Percentiles rank a stretch among this genome's conserved stretches.
phyloP scores from a whole-genome alignment of 2,888 invertebrate genomes.

The Tenthredo distinguenda region DNA sequence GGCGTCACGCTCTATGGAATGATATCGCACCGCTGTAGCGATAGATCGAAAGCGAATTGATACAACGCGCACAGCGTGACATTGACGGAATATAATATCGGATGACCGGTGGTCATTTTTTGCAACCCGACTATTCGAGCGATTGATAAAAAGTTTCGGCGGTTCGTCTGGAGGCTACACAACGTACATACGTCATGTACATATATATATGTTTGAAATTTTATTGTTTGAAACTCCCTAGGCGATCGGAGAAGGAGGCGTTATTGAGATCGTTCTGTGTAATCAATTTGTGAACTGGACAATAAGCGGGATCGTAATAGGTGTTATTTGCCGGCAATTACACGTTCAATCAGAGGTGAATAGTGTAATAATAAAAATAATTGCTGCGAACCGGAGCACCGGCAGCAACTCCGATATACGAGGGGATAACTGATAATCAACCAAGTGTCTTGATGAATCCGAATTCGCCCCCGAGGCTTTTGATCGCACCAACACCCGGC shows the following conservation, averaged over 20 bases:
- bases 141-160: not conserved
- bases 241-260: not conserved
- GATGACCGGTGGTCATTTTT: not conserved
- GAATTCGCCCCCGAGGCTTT: not conserved
- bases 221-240: not conserved
- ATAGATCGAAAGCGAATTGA: slow-evolving; percentile 19
- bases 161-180: not conserved
- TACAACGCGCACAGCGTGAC: not conserved
- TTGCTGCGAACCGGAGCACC: not conserved
- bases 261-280: slow-evolving; percentile 15
- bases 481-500: slow-evolving; percentile 2
- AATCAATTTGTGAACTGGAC: slow-evolving; percentile 35
- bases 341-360: slow-evolving; percentile 68
- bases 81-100: not conserved
- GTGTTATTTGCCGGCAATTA: slow-evolving; percentile 64
- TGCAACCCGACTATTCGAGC: not conserved
- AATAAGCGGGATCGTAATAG: slow-evolving; percentile 24
- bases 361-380: slow-evolving; percentile 37
- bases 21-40: not conserved
- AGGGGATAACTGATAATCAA: slow-evolving; percentile 45
- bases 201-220: not conserved
- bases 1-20: slow-evolving; percentile 27
- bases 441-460: slow-evolving; percentile 39
- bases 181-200: not conserved
- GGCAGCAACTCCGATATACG: not conserved